Evolutionary conservation across 2,113 vertebrate genomes (phyloP).

Genomic region (Rattus rattus): DNA sequence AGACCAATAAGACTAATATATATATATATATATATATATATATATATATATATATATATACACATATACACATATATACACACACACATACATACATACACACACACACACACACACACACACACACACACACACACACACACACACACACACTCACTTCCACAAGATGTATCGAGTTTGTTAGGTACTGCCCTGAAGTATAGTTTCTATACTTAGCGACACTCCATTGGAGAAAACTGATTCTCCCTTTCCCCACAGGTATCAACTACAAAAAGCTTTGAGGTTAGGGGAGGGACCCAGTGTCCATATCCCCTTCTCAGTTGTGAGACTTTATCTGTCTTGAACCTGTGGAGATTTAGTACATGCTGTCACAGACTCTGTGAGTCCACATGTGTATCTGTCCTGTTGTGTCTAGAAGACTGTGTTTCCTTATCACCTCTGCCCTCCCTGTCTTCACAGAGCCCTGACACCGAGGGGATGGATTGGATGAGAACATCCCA

Average conservation of each 20-base stretch:
- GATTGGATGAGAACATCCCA: neutral
- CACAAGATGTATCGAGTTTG: neutral
- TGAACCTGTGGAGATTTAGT: neutral
- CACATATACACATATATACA: no score
- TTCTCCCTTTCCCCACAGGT: neutral
- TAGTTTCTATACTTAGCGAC: neutral
- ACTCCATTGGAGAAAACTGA: neutral
- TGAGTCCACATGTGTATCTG: neutral
- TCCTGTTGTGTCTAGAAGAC: neutral
- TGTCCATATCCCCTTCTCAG: neutral
- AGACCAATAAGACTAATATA: neutral
- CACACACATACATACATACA: no score
- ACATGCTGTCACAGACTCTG: neutral
- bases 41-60: no score
- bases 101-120: no score
- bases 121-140: no score
- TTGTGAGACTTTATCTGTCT: neutral
- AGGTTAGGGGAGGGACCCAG: neutral
- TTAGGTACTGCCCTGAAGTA: neutral
- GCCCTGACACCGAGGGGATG: neutral
- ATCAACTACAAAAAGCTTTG: neutral
- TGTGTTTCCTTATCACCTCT: neutral
- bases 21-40: no score
- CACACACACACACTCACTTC: no score
- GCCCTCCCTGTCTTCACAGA: neutral